Conservation (phyloP, 2,888 invertebrate genomes). For the Hydraecia micacea region DNA sequence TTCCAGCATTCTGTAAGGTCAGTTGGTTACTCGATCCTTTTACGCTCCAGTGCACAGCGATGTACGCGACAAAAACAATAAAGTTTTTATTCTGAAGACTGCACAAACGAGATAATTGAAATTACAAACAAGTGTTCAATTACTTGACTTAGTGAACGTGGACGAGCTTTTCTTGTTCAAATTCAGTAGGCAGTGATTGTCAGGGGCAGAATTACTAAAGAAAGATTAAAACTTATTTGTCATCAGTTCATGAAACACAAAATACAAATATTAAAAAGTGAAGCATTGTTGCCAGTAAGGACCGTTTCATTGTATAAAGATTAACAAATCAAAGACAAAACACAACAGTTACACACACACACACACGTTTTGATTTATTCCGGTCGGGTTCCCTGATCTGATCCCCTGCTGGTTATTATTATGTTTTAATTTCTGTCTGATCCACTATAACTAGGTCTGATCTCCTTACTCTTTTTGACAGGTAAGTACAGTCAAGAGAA, state of each 20-base stretch:
- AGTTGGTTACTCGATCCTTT: constrained; percentile 35
- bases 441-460: too few species aligned
- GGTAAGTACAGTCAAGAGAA: too few species aligned
- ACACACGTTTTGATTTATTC: background rate
- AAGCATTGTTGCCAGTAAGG: background rate
- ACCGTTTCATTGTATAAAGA: background rate
- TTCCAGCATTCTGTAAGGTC: constrained; percentile 22
- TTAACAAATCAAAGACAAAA: background rate
- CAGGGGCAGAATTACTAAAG: background rate
- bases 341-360: background rate
- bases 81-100: constrained; percentile 3
- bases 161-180: background rate
- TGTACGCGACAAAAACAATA: constrained; percentile 33
- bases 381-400: too few species aligned
- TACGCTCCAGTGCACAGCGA: constrained; percentile 27
- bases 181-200: background rate
- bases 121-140: constrained; percentile 14
- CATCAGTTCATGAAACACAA: background rate
- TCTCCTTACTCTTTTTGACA: too few species aligned
- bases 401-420: too few species aligned
- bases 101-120: constrained; percentile 31
- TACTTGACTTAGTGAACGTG: background rate
- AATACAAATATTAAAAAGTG: background rate
- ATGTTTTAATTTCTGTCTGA: too few species aligned
- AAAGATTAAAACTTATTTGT: background rate